phyloP scores from a whole-genome alignment of 2,113 vertebrate genomes.

The Ondatra zibethicus region DNA sequence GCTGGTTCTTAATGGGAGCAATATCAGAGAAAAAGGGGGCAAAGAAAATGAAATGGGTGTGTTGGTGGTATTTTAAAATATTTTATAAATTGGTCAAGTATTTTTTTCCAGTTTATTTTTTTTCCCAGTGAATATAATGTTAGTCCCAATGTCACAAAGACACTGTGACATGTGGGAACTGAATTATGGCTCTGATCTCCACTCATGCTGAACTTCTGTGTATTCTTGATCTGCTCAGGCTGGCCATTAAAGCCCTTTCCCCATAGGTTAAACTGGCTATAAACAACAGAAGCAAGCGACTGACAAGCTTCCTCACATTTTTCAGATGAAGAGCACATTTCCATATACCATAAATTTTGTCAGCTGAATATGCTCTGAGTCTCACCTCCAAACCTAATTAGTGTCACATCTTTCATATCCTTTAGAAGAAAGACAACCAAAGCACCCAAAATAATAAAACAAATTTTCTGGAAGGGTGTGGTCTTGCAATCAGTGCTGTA shows the following conservation, averaged over 20 bases:
- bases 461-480: background rate
- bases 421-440: conserved; percentile 35
- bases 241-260: conserved; percentile 70
- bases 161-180: conserved; percentile 40
- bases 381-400: conserved; percentile 11
- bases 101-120: conserved; percentile 1
- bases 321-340: conserved; percentile 74
- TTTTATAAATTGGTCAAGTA: conserved; percentile 17
- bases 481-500: background rate
- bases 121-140: conserved; percentile 51
- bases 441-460: background rate
- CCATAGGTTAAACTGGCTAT: conserved; percentile 72
- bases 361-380: conserved; percentile 33
- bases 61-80: conserved; percentile 15
- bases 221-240: conserved; percentile 63
- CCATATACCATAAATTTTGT: conserved; percentile 43
- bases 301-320: conserved; percentile 65
- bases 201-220: conserved; percentile 80
- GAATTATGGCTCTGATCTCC: conserved; percentile 67
- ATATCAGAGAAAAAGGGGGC: background rate
- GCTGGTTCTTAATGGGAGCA: background rate
- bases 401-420: conserved; percentile 35
- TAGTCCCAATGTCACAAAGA: conserved; percentile 41
- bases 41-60: background rate
- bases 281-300: conserved; percentile 68